Base-by-base conservation (phyloP, 2,797 vertebrate genomes). In the Lemur catta region DNA sequence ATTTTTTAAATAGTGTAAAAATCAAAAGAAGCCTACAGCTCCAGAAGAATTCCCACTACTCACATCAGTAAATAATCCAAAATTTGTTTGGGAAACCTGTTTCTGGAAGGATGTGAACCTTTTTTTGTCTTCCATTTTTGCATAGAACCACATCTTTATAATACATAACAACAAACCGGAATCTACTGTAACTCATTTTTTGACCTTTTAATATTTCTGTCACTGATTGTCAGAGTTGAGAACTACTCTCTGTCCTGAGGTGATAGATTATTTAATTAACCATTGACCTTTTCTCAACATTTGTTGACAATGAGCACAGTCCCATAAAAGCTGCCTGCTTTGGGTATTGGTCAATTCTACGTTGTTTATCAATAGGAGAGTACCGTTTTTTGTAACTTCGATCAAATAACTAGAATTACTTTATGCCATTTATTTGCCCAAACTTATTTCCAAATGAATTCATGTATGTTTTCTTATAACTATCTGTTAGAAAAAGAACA, bases 181-280 rank as follows among this genome's bases (percentile, higher is more conserved):
- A 98, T 99, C 99, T 99, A 99, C 99, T 99, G 98, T 99, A 99
- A 99, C 99, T 99, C 99, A 99, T 99, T 96, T 98, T 98, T 99
- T 99, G 99, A 99, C 99, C 99, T 99, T 99, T 99, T 99, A 99
- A 99, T 99, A 99, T 99, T 99, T 99, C 99, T 98, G 99, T 99
- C 99, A 99, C 99, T 99, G 99, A 99, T 99, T 99, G 99, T 99
- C 98, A 99, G 98, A 98, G 98, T 98, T 98, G 98, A 99, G 98
- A 99, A 99, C 91, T 99, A 99, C 98, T 99, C 98, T 99, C 99
- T 99, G 98, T 99, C 99, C 99, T 98, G 99, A 99, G 99, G 99
- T 99, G 99, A 99, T 99, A 99, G 99, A 99, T 99, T 99, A 99
- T 99, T 99, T 99, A 99, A 99, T 99, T 99, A 99, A 99, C 99